Evolutionary conservation across 2,888 invertebrate genomes (phyloP).

Genomic region (Heliconius erato): DNA sequence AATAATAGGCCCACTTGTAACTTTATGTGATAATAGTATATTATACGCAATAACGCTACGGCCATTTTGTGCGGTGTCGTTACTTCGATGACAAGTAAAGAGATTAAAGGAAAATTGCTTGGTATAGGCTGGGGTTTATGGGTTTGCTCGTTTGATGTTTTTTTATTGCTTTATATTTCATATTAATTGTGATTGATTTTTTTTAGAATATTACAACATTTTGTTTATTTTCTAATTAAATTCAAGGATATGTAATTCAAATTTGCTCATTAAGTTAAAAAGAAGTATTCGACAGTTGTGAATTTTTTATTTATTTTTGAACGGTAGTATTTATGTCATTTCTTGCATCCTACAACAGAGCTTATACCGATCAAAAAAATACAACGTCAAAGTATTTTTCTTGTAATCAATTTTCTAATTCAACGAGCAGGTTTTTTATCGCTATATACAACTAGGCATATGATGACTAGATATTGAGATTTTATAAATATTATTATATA

Average conservation of each 20-base stretch:
- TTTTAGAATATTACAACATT: neutral
- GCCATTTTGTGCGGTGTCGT: constrained; percentile 23
- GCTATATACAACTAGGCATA: neutral
- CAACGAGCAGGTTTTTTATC: neutral
- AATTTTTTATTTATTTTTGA: too few relatives aligned
- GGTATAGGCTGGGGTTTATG: neutral
- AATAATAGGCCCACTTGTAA: constrained; percentile 75
- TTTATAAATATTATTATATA: neutral
- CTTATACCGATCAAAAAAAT: too few relatives aligned
- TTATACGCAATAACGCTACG: constrained; percentile 42
- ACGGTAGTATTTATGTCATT: too few relatives aligned
- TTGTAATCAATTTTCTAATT: too few relatives aligned
- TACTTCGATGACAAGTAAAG: constrained; percentile 22
- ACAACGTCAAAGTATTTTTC: too few relatives aligned
- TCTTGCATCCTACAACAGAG: too few relatives aligned
- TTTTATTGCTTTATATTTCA: neutral
- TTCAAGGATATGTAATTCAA: neutral
- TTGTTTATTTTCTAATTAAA: too few relatives aligned
- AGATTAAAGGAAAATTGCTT: constrained; percentile 16
- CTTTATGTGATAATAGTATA: constrained; percentile 68
- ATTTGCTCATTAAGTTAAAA: neutral
- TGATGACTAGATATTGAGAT: too few relatives aligned
- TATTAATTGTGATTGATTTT: neutral
- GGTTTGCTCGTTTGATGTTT: neutral
- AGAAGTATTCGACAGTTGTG: too few relatives aligned